Conservation (phyloP, 2,888 invertebrate genomes). For the Thecocarcelia acutangulata region DNA sequence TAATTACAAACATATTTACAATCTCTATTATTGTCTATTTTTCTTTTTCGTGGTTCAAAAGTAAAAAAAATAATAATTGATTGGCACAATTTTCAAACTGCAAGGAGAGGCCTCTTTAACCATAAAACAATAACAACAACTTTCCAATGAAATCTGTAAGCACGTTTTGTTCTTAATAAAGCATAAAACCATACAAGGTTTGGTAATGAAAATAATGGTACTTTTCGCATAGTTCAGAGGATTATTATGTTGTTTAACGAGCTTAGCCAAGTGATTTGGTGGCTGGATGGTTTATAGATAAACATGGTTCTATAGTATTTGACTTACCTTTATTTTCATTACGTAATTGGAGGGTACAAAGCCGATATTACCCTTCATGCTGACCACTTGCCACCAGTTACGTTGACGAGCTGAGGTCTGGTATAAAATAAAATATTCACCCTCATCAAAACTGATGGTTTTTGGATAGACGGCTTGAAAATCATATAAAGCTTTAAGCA, state of each 20-base stretch:
- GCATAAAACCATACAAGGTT: neutral
- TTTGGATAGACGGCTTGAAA: conserved; percentile 92
- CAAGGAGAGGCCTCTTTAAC: conserved; percentile 33
- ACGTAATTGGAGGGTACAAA: conserved; percentile 95
- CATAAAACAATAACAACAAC: conserved; percentile 17
- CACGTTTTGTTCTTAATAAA: neutral
- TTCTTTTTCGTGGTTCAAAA: neutral
- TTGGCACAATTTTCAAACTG: conserved; percentile 48
- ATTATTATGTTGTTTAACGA: conserved; percentile 23
- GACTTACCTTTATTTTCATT: conserved; percentile 87
- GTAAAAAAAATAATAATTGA: conserved; percentile 33
- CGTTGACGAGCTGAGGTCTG: conserved; percentile 89
- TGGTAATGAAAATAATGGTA: conserved; percentile 47
- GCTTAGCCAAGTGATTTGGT: neutral
- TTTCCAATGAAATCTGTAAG: conserved; percentile 18
- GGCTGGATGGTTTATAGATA: neutral
- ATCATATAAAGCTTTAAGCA: conserved; percentile 91
- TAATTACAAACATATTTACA: neutral
- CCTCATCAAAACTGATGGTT: conserved; percentile 90
- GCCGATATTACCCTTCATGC: conserved; percentile 90
- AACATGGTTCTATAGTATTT: conserved; percentile 7
- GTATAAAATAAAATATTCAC: conserved; percentile 90
- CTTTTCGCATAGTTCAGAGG: conserved; percentile 3
- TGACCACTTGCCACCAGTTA: conserved; percentile 95
- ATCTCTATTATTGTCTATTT: conserved; percentile 21